Base-by-base conservation (phyloP, 92 coral and sea anemone species). In the Porites lobata region DNA sequence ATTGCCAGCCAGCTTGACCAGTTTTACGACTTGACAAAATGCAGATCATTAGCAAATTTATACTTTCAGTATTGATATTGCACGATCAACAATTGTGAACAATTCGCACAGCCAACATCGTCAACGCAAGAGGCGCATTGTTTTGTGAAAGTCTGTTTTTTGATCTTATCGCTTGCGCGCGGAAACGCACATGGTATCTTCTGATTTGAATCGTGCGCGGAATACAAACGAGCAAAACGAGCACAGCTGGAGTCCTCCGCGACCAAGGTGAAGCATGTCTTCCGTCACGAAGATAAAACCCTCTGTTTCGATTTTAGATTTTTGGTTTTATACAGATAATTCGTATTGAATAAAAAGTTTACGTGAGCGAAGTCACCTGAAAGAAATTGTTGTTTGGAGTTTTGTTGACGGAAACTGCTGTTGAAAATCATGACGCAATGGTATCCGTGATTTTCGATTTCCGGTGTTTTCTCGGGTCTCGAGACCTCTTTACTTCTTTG, bases 381-480 rank as follows among this genome's bases (percentile, higher is more conserved):
- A 51, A 57, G 65, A 7, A 38, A 82, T 32, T 9, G 14, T 22
- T 29, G 69, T 57, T 69, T 32, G 54, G 11, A 7, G 17, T 13
- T 17, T 54, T 81, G 26, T 68, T 79, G 70, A 51, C 75, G 62
- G 64, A 76, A 66, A 24, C 59, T 20, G 11, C 73, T 50, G 67
- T 14, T 57, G 53, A 32, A 69, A 56, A 57, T 20, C 58, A 82
- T 82, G 86, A 82, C 86, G 86, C 86, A 70, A 82, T 53, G 75
- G 47, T 15, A 13, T 82, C 72, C 65, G 65, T 62, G 80, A 84
- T 62, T 73, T 84, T 73, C 87, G 24, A 74, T 84, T 83, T 84
- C 87, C 87, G 81, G 80, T 75, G 62, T 50, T 52, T 50, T 80
- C 38, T 65, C 50, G 18, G 20, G 71, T 50, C 58, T 68, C 75